Percentiles rank a stretch among this genome's conserved stretches.
phyloP scores from a whole-genome alignment of 2,888 invertebrate species.

The Clivina fossor region DNA sequence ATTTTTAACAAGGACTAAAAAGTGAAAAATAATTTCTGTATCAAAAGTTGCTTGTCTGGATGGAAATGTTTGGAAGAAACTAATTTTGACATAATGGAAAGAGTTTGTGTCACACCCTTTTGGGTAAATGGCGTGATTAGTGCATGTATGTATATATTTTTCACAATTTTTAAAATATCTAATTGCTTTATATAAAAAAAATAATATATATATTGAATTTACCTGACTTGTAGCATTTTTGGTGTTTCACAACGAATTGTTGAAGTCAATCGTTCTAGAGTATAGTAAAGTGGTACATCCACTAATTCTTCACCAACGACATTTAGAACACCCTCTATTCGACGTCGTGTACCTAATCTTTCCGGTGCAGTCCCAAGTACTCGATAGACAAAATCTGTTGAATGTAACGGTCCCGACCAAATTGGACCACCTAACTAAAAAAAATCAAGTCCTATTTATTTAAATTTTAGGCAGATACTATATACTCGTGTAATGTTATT shows the following conservation, averaged over 20 bases:
- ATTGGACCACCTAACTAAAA: slow-evolving; percentile 88
- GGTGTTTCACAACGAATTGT: slow-evolving; percentile 71
- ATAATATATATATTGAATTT: slow-evolving; percentile 24
- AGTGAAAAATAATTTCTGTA: too few species aligned
- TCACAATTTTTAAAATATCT: too few species aligned
- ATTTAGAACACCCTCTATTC: slow-evolving; percentile 78
- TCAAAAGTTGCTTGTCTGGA: too few species aligned
- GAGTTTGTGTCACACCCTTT: too few species aligned
- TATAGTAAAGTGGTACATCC: slow-evolving; percentile 86
- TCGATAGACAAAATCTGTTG: slow-evolving; percentile 70
- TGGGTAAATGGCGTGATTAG: too few species aligned
- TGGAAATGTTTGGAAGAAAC: too few species aligned
- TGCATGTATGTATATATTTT: not conserved
- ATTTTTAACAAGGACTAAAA: too few species aligned
- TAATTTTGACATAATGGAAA: too few species aligned
- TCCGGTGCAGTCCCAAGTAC: slow-evolving; percentile 58
- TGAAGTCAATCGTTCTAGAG: slow-evolving; percentile 74
- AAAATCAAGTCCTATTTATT: slow-evolving; percentile 12
- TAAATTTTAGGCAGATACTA: not conserved
- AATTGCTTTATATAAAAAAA: slow-evolving; percentile 1
- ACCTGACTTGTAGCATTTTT: slow-evolving; percentile 71
- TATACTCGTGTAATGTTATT: not conserved
- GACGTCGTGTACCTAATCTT: slow-evolving; percentile 67
- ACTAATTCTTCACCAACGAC: slow-evolving; percentile 81
- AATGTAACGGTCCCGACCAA: slow-evolving; percentile 87